Evolutionary conservation across 2,888 invertebrate species (phyloP).

Genomic region (Dichetophora obliterata): DNA sequence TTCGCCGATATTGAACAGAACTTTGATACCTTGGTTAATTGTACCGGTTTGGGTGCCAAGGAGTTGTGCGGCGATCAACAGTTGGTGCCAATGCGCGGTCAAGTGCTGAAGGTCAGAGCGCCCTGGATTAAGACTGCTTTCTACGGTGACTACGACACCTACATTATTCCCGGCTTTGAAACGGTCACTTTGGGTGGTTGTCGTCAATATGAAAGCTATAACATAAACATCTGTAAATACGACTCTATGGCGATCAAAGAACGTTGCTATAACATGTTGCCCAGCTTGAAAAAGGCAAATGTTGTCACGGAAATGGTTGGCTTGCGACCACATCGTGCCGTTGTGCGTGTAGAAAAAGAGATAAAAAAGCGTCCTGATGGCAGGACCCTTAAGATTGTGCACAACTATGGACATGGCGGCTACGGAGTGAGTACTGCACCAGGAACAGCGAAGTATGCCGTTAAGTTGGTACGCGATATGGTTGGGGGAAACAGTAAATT

Average conservation of each 20-base stretch:
- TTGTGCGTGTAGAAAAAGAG: slow-evolving; percentile 81
- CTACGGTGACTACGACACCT: slow-evolving; percentile 88
- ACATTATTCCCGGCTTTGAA: slow-evolving; percentile 84
- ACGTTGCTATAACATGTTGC: slow-evolving; percentile 82
- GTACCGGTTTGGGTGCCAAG: slow-evolving; percentile 87
- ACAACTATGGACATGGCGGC: slow-evolving; percentile 96
- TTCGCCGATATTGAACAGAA: slow-evolving; percentile 75
- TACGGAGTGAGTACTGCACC: slow-evolving; percentile 93
- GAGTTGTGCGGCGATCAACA: slow-evolving; percentile 81
- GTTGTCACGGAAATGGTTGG: slow-evolving; percentile 80
- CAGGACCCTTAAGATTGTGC: slow-evolving; percentile 78
- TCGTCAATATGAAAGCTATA: slow-evolving; percentile 85
- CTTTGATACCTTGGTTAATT: slow-evolving; percentile 83
- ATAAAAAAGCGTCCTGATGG: slow-evolving; percentile 64
- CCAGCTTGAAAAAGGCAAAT: slow-evolving; percentile 75
- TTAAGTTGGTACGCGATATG: slow-evolving; percentile 76
- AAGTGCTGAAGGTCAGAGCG: slow-evolving; percentile 84
- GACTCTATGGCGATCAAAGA: slow-evolving; percentile 84
- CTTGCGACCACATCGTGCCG: slow-evolving; percentile 83
- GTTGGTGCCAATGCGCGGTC: slow-evolving; percentile 86
- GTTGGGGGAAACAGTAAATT: slow-evolving; percentile 66
- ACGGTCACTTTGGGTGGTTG: slow-evolving; percentile 87
- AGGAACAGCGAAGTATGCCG: slow-evolving; percentile 85
- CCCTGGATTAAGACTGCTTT: slow-evolving; percentile 93
- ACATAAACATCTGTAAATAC: slow-evolving; percentile 76